A percentile compares a stretch with the other conserved stretches of the same genome.
phyloP scores from a whole-genome alignment of 2,113 vertebrate genomes.

The Pleuronectes platessa region DNA sequence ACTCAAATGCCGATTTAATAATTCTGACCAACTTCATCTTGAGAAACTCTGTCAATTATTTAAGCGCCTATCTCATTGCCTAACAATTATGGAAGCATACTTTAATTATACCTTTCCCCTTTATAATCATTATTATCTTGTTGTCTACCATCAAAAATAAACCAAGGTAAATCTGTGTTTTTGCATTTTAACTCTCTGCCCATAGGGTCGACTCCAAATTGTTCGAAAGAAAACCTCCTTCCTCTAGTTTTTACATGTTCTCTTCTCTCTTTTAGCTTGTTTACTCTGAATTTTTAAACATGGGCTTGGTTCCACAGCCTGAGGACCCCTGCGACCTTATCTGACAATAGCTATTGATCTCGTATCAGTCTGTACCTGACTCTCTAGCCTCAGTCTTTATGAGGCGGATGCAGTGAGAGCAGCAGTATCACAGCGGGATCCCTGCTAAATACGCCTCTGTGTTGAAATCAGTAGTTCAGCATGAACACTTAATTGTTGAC shows the following conservation, averaged over 20 bases:
- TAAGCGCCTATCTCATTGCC: too few species aligned
- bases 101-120: too few species aligned
- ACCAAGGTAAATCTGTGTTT: too few species aligned
- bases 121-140: too few species aligned
- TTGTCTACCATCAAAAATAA: too few species aligned
- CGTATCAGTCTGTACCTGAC: slow-evolving; percentile 15
- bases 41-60: too few species aligned
- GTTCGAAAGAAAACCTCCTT: too few species aligned
- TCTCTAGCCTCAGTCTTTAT: slow-evolving; percentile 16
- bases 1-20: too few species aligned
- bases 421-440: slow-evolving; percentile 37
- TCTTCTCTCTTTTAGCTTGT: neutral
- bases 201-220: too few species aligned
- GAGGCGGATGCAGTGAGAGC: slow-evolving; percentile 40
- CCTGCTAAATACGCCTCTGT: slow-evolving; percentile 31
- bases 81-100: too few species aligned
- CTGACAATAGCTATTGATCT: slow-evolving; percentile 61
- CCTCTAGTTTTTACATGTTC: neutral
- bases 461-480: slow-evolving; percentile 47
- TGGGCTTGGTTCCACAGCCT: slow-evolving; percentile 18
- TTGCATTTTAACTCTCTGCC: too few species aligned
- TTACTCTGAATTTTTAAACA: slow-evolving; percentile 9
- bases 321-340: slow-evolving; percentile 39
- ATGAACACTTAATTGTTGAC: neutral
- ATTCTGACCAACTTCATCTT: too few species aligned